phyloP scores from a whole-genome alignment of 2,888 invertebrate species.

The Neuroscelio doddi region DNA sequence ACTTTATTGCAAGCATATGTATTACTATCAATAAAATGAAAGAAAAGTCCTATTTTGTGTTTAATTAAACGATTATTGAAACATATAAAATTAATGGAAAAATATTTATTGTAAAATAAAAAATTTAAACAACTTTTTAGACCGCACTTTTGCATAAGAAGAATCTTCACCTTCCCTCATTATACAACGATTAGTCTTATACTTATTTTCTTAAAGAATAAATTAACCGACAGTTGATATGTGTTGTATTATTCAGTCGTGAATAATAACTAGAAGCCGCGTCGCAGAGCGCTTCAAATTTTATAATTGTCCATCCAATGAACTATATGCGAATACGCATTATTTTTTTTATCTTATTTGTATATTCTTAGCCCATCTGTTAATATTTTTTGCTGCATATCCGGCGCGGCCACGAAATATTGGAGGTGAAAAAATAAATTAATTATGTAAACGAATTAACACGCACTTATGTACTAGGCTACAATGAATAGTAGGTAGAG shows the following conservation, averaged over 20 bases:
- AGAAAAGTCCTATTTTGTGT: too few relatives aligned
- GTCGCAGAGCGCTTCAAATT: slow-evolving; percentile 35
- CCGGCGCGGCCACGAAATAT: slow-evolving; percentile 17
- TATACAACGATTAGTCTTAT: slow-evolving; percentile 29
- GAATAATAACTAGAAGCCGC: slow-evolving; percentile 53
- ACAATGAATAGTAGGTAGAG: slow-evolving; percentile 34
- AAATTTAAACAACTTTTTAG: too few relatives aligned
- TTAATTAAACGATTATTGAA: background rate
- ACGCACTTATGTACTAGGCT: slow-evolving; percentile 29
- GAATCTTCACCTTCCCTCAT: slow-evolving; percentile 12
- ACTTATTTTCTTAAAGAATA: slow-evolving; percentile 45
- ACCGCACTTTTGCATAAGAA: slow-evolving; percentile 10
- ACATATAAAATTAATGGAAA: background rate
- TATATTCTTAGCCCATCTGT: slow-evolving; percentile 8
- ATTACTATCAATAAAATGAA: too few relatives aligned
- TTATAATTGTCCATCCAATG: slow-evolving; percentile 15
- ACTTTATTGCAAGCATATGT: too few relatives aligned
- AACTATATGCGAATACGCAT: slow-evolving; percentile 37
- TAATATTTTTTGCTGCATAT: slow-evolving; percentile 15
- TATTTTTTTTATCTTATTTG: slow-evolving; percentile 33
- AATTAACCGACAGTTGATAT: slow-evolving; percentile 61
- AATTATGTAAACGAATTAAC: slow-evolving; percentile 23
- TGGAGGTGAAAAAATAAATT: slow-evolving; percentile 21
- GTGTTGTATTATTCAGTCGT: slow-evolving; percentile 65
- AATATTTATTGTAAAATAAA: background rate